A percentile compares a stretch with the other conserved stretches of the same genome.
Conservation (phyloP, 1,140 invertebrate species). For the Microplitis mediator region DNA sequence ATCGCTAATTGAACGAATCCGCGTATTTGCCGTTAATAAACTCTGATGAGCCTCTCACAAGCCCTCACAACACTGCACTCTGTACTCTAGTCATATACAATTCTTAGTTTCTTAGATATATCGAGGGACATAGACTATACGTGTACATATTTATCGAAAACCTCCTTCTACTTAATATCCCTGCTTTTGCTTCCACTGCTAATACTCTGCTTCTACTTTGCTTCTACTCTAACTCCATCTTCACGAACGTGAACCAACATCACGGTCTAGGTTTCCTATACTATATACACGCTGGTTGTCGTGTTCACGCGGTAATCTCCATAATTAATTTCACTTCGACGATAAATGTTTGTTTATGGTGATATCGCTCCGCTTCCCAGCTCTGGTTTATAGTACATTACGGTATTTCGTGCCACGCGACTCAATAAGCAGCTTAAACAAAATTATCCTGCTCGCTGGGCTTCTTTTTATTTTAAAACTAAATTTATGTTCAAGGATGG, state of each 20-base stretch:
- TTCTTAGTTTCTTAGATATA: no score
- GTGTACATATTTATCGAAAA: background rate
- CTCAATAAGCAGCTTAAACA: background rate
- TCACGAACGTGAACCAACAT: no score
- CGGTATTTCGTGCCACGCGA: conserved; percentile 6
- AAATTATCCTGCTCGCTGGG: background rate
- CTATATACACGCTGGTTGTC: conserved; percentile 10
- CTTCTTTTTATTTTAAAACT: no score
- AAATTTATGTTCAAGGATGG: no score
- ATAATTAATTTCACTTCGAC: conserved; percentile 36
- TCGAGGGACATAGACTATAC: background rate
- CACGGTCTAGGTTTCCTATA: conserved; percentile 4
- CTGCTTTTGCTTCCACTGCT: no score
- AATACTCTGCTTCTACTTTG: no score
- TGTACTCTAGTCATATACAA: no score
- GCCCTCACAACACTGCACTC: no score
- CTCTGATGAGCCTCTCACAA: conserved; percentile 3
- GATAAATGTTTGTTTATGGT: conserved; percentile 30
- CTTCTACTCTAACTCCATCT: no score
- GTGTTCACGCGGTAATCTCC: conserved; percentile 21
- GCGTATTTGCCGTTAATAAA: conserved; percentile 34
- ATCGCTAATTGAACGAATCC: conserved; percentile 45
- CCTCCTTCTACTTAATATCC: background rate
- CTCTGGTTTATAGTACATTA: background rate
- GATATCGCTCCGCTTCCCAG: conserved; percentile 3